Evolutionary conservation across 2,113 vertebrate genomes (phyloP).

Genomic region (Sander vitreus): DNA sequence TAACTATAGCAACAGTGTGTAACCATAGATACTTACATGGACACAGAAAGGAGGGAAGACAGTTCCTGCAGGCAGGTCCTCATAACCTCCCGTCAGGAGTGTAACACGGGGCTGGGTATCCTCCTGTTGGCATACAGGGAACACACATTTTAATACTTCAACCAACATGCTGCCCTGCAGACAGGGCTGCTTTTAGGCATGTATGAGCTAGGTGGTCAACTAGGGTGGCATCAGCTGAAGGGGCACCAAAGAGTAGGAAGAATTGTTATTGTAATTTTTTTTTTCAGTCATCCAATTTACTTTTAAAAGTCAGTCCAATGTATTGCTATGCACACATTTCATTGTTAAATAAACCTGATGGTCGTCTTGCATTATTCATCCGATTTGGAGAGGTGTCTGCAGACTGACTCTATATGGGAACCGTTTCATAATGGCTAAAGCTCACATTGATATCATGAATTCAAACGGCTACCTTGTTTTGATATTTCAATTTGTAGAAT

Average conservation of each 20-base stretch:
- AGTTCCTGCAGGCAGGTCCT: conserved; percentile 28
- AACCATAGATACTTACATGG: conserved; percentile 52
- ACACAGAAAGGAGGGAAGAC: neutral
- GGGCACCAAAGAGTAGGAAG: no score
- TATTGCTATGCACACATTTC: neutral
- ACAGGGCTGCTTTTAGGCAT: no score
- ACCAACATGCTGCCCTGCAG: neutral
- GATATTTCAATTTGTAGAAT: neutral
- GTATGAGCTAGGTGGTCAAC: neutral
- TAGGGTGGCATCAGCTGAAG: neutral
- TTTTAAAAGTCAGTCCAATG: no score
- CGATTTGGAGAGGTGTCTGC: neutral
- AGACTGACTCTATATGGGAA: neutral
- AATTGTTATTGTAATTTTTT: no score
- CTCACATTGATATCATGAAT: neutral
- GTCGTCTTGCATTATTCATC: neutral
- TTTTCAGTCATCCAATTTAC: no score
- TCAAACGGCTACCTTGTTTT: neutral
- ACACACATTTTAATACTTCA: neutral
- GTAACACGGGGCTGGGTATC: conserved; percentile 55
- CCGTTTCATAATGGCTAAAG: neutral
- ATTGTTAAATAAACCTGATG: neutral
- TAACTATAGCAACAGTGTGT: conserved; percentile 33
- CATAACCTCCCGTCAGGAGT: conserved; percentile 62
- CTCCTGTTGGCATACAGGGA: conserved; percentile 16